Conservation (phyloP, 1,140 invertebrate species). For the Achroia grisella region DNA sequence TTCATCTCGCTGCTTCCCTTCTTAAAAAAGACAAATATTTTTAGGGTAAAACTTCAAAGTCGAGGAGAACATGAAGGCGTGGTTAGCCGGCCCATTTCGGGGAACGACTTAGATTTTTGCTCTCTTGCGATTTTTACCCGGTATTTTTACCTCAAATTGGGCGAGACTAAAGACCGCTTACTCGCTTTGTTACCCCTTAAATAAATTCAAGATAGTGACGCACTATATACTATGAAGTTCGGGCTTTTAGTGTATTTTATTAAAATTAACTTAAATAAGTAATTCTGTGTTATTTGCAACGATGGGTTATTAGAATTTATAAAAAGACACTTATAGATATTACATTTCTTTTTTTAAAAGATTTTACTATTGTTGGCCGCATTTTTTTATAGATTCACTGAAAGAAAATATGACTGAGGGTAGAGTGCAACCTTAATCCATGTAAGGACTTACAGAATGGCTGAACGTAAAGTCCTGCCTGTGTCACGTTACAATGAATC, state of each 20-base stretch:
- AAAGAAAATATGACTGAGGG: too few species aligned
- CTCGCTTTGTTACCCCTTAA: slow-evolving; percentile 5
- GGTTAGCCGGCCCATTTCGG: background rate
- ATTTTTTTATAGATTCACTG: too few species aligned
- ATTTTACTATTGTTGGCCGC: too few species aligned
- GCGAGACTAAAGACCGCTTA: slow-evolving; percentile 2
- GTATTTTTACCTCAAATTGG: slow-evolving; percentile 3
- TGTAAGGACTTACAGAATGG: too few species aligned
- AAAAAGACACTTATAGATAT: too few species aligned
- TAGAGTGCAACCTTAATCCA: too few species aligned
- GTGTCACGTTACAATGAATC: too few species aligned
- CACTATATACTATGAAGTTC: background rate
- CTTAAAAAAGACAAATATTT: background rate
- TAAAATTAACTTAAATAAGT: too few species aligned
- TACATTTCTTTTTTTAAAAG: too few species aligned
- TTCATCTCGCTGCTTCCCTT: background rate
- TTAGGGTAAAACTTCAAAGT: slow-evolving; percentile 3
- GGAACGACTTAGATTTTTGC: background rate
- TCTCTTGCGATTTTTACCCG: background rate
- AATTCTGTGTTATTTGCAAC: too few species aligned
- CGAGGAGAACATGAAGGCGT: background rate
- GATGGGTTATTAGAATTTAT: too few species aligned
- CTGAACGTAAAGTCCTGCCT: too few species aligned
- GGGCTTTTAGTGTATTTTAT: background rate
- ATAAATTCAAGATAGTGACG: slow-evolving; percentile 1